Evolutionary conservation across 2,113 vertebrate genomes (phyloP), one percentile per base, ranked within the genome.

Genomic region (Hippocampus guttulatus): DNA sequence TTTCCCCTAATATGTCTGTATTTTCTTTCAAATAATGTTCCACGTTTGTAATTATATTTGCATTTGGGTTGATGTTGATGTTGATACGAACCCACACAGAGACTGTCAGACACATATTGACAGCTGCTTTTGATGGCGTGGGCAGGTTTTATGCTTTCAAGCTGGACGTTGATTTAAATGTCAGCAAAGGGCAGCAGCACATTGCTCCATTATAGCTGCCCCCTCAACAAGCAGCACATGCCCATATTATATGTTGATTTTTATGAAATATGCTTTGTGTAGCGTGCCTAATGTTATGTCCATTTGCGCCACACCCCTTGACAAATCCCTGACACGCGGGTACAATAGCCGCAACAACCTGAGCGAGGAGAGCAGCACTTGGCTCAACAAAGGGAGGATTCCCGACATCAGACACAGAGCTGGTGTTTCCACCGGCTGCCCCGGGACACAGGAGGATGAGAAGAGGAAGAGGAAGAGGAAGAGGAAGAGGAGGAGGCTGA

Each of bases 351-450:
- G n/a, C 9, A 23, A 10, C 21, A 14, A 54, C 61, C 33, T 18
- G 25, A 61, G 27, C 16, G 33, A 55, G 21, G 23, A 1, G 21
- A 23, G 8, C 30, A 8, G 15, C 15, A 14, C 55, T 30, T 58
- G 55, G 58, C 58, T 33, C 27, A 61, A 61, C 27, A 61, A 68
- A 80, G 55, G 52, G 66, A 68, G 73, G 81, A 85, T 80, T 71
- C 80, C 78, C 84, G 78, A 75, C 76, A 75, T 73, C 65, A 80
- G 75, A 62, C 76, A 83, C 60, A 67, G 67, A 84, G 57, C 40
- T 75, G 76, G 58, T 78, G 81, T 83, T 87, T 84, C 89, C 83
- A 90, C 83, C 81, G 78, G 68, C 85, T 82, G 79, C 87, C 77
- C 73, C 71, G 78, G 82, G 70, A 84, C 79, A 74, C 65, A 70